phyloP scores from a whole-genome alignment of 2,888 invertebrate species.

The Pecten maximus region DNA sequence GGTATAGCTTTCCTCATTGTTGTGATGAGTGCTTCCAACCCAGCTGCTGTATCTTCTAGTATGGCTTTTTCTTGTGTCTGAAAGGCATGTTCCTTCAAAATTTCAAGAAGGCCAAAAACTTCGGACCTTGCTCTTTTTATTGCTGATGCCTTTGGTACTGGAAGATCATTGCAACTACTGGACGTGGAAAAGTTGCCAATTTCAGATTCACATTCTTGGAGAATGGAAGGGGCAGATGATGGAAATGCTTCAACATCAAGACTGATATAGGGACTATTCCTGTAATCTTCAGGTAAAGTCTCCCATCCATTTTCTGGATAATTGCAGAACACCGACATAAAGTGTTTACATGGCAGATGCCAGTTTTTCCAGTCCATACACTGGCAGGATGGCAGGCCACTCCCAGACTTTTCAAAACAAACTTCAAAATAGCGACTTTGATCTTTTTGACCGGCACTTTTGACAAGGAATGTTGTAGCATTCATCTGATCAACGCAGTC shows the following conservation, averaged over 20 bases:
- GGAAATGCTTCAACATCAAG: conserved; percentile 39
- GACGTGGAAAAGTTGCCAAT: neutral
- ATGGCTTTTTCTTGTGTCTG: neutral
- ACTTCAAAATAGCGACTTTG: neutral
- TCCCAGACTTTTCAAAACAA: neutral
- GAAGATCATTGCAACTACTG: neutral
- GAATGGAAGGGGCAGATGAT: neutral
- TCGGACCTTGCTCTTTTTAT: neutral
- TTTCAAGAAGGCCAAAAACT: neutral
- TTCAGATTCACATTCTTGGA: neutral
- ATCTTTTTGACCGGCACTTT: conserved; percentile 37
- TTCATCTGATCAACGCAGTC: conserved; percentile 37
- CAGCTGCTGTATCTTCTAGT: neutral
- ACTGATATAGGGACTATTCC: conserved; percentile 36
- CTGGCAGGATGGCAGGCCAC: conserved; percentile 40
- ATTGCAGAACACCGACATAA: conserved; percentile 37
- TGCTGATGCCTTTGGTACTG: neutral
- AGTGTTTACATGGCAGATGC: conserved; percentile 44
- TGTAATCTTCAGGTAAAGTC: conserved; percentile 39
- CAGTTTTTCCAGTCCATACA: conserved; percentile 38
- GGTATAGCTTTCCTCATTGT: neutral
- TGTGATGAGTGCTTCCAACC: neutral
- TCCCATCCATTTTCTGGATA: conserved; percentile 10
- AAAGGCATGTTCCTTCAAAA: conserved; percentile 15
- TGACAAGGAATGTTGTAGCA: conserved; percentile 39